Base-by-base conservation (phyloP, 2,113 vertebrate genomes). In the Mobula birostris region DNA sequence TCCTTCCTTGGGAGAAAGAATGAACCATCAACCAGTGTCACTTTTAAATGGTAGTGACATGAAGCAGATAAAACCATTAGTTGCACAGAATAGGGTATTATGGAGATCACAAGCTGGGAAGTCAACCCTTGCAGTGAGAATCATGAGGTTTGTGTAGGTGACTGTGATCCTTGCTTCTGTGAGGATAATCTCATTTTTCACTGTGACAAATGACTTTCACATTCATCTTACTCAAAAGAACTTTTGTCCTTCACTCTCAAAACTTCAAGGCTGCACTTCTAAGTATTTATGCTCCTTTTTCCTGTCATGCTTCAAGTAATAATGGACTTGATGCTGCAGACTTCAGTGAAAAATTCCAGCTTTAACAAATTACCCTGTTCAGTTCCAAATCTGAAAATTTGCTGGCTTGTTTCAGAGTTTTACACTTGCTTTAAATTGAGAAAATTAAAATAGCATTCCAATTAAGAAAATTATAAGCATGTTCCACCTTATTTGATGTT, bases 11-110 rank as follows among this genome's bases (percentile, higher is more conserved):
- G 11, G 72, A 79, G 32, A 61, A 87, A 9, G 58, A 61, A 61
- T 29, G 56, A 90, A 66, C 5, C 85, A n/a, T 88, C 61, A 88
- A 88, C 61, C 63, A 27, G n/a, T n/a, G 61, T 63, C 61, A 90
- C 1, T 15, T 68, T 90, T 0, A 66, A 90, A 14, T 68, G n/a
- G 14, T 90, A 66, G 29, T 90, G 85, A 90, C 58, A 90, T 90
- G 85, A 15, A 32, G 12, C 61, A 66, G 85, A 90, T 90, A 36
- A 90, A 90, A 90, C n/a, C 63, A n/a, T 90, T 68, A 90, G 29
- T 90, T n/a, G 7, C n/a, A 66, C 61, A 68, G 29, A 32, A n/a
- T 12, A 66, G 15, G 83, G 11, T 88, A 29, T 88, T 63, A 82
- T 87, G 83, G 56, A 87, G 56, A n/a, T 87, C 11, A 58, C 83